A percentile compares a stretch with the other conserved stretches of the same genome.
Evolutionary conservation across 1,140 invertebrate genomes (phyloP).

Genomic region (Paracyclopina nana): DNA sequence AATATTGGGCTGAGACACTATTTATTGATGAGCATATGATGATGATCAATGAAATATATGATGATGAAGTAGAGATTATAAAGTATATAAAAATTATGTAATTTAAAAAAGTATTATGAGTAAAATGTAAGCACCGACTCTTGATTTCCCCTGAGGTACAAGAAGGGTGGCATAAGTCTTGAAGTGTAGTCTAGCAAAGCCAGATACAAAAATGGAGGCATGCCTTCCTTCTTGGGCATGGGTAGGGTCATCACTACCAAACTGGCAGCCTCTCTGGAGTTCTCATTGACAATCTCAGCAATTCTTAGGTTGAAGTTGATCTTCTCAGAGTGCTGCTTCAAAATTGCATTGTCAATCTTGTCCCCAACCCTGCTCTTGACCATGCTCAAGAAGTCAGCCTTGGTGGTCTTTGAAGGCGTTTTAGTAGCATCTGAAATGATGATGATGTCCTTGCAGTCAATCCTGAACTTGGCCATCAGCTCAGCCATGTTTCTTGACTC

Average conservation of each 20-base stretch:
- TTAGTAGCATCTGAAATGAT: conserved; percentile 69
- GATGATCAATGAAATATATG: no score
- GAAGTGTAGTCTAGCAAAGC: conserved; percentile 81
- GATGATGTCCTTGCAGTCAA: conserved; percentile 69
- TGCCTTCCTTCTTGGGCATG: conserved; percentile 68
- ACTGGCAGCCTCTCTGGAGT: not conserved
- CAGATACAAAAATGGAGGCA: conserved; percentile 79
- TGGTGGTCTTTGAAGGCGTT: conserved; percentile 42
- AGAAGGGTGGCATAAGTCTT: conserved; percentile 64
- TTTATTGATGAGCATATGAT: no score
- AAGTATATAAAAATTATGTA: no score
- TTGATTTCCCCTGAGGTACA: conserved; percentile 79
- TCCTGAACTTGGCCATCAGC: conserved; percentile 73
- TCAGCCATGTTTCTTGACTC: conserved; percentile 55
- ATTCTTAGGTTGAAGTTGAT: conserved; percentile 19
- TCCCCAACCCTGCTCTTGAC: conserved; percentile 39
- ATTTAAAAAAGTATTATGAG: no score
- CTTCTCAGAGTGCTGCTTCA: conserved; percentile 29
- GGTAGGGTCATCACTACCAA: conserved; percentile 44
- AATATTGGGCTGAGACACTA: no score
- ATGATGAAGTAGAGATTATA: no score
- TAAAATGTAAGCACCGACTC: conserved; percentile 85
- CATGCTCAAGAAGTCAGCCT: conserved; percentile 47
- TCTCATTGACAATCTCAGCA: conserved; percentile 6
- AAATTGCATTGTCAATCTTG: conserved; percentile 29